These are phyloP conservation scores for Andricus quercusramuli DNA, from an alignment of 2,888 invertebrate species.

Conservation along the genomic window DNA sequence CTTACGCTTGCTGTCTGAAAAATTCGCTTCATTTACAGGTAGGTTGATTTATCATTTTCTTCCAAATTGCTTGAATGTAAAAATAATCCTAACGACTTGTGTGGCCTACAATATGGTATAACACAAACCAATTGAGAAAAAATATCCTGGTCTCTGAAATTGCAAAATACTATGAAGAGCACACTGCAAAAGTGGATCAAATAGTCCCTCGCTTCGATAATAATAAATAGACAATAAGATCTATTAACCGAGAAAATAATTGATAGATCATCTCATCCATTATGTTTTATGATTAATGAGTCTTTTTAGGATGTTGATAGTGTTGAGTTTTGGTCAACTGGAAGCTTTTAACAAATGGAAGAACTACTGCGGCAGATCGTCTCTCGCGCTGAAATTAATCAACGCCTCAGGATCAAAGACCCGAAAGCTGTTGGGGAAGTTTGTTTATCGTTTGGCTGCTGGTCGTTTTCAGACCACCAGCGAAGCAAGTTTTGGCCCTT, in stretches of 20 bases:
- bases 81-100: neutral
- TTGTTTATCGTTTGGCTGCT: constrained; percentile 72
- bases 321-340: constrained; percentile 32
- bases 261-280: neutral
- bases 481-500: constrained; percentile 60
- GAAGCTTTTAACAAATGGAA: neutral
- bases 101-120: neutral
- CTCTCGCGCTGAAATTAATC: constrained; percentile 74
- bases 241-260: neutral
- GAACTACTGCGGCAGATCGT: constrained; percentile 57
- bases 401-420: constrained; percentile 75
- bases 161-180: neutral
- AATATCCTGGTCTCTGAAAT: neutral
- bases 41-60: neutral
- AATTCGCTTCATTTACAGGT: too few species aligned
- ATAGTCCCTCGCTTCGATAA: neutral
- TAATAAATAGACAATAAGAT: neutral
- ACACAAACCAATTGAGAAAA: neutral
- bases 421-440: constrained; percentile 65
- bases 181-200: neutral
- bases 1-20: too few species aligned
- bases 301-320: constrained; percentile 8
- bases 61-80: neutral
- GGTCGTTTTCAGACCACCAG: constrained; percentile 53
- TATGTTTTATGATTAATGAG: constrained; percentile 21